These are phyloP conservation scores for Lordiphosa collinella DNA, from an alignment of 1,140 invertebrate genomes.

Conservation along the genomic window DNA sequence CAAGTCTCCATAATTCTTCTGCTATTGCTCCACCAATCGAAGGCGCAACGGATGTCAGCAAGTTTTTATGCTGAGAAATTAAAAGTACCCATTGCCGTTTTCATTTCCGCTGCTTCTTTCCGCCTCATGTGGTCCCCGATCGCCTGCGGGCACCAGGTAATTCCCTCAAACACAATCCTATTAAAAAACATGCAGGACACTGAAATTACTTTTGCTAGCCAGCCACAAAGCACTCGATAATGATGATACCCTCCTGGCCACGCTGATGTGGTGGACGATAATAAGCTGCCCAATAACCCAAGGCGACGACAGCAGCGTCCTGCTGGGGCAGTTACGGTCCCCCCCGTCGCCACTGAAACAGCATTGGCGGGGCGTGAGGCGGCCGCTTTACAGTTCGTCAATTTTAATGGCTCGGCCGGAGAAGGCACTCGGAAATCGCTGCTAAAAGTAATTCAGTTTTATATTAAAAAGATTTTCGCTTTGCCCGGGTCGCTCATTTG, in stretches of 20 bases:
- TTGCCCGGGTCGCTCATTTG: constrained; percentile 35
- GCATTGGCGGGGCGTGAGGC: constrained; percentile 12
- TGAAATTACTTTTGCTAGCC: constrained; percentile 41
- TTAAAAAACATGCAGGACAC: constrained; percentile 43
- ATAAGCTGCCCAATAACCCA: constrained; percentile 76
- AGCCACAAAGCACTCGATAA: constrained; percentile 74
- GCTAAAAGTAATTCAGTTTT: constrained; percentile 77
- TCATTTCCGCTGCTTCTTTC: constrained; percentile 51
- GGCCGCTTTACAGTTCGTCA: constrained; percentile 75
- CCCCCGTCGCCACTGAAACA: too few relatives aligned
- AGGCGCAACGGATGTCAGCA: constrained; percentile 62
- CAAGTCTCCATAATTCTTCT: constrained; percentile 67
- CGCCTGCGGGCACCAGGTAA: constrained; percentile 38
- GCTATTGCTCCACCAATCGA: constrained; percentile 67
- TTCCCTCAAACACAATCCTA: constrained; percentile 72
- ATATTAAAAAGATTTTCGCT: constrained; percentile 72
- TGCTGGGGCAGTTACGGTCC: constrained; percentile 35
- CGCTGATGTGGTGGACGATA: constrained; percentile 50
- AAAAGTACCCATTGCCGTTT: constrained; percentile 73
- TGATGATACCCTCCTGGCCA: constrained; percentile 38
- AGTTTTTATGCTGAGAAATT: constrained; percentile 77
- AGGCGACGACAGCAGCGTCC: constrained; percentile 30
- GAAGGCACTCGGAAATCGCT: constrained; percentile 65
- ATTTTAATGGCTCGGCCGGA: constrained; percentile 61
- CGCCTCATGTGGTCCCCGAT: constrained; percentile 3